Evolutionary conservation across 2,888 invertebrate genomes (phyloP).

Genomic region (Neocrepidodera transversa): DNA sequence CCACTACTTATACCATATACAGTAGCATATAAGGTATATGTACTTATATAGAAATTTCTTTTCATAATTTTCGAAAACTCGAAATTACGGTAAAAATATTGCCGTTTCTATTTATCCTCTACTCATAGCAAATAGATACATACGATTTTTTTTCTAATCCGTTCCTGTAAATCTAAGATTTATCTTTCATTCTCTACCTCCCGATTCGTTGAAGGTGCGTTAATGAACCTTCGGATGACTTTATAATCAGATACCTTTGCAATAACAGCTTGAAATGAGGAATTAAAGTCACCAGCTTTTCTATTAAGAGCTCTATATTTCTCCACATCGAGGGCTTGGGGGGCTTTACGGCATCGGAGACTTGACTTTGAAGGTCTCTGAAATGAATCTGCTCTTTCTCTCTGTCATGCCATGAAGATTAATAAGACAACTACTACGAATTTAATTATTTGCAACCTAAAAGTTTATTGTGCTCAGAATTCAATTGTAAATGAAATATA

Average conservation of each 20-base stretch:
- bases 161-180: background rate
- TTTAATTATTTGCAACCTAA: slow-evolving; percentile 9
- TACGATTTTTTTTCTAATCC: too few relatives aligned
- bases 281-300: slow-evolving; percentile 36
- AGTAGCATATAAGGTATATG: too few relatives aligned
- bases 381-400: slow-evolving; percentile 10
- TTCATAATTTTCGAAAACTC: too few relatives aligned
- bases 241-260: slow-evolving; percentile 43
- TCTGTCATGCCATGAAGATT: background rate
- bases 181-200: slow-evolving; percentile 12
- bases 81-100: too few relatives aligned
- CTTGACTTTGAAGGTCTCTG: background rate
- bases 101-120: too few relatives aligned
- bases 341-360: background rate
- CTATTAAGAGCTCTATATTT: slow-evolving; percentile 13
- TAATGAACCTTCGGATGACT: slow-evolving; percentile 44
- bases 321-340: background rate
- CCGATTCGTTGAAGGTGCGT: slow-evolving; percentile 40
- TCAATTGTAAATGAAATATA: background rate
- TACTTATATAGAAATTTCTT: too few relatives aligned
- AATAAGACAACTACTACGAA: slow-evolving; percentile 12
- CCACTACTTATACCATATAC: too few relatives aligned
- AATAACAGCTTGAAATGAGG: slow-evolving; percentile 36
- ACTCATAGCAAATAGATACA: too few relatives aligned
- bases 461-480: slow-evolving; percentile 3